Base-by-base conservation (phyloP, 2,113 vertebrate genomes). In the Orthonyx spaldingii region DNA sequence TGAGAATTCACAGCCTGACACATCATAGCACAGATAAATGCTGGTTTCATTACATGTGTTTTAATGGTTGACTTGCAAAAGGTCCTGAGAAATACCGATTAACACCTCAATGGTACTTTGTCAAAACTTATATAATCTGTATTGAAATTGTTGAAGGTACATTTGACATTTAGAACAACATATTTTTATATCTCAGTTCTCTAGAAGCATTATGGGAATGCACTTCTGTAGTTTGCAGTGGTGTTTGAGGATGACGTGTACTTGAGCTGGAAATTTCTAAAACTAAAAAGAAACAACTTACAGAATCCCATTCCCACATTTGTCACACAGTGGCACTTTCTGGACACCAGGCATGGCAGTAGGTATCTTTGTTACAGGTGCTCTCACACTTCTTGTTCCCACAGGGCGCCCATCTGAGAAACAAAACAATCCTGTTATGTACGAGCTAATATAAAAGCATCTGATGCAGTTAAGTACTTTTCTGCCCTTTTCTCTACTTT, bases 281-380 rank as follows among this genome's bases (percentile, higher is more conserved):
- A 74, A 65, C 14, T 10, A 42, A 78, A 84, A 90, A 65, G 22
- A 83, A 79, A 35, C 18, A 50, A 99, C 99, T 98, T 97, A 99
- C 99, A 99, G 97, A 65, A 99, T 99, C 87, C 99, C 99, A 59
- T 98, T 99, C 53, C 99, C 99, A 94, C 99, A 99, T 86, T 99
- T 99, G 98, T 99, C 99, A 59, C 99, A 99, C 91, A 99, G 79
- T 3, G 99, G 99, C 97, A 99, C 98, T 94, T 98, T 99, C 96
- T 99, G 99, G 35, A 97, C 97, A 85, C 98, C 98, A 52, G 99
- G 98, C n/a, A 96, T 94, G 30, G 98, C 97, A 1, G 97, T 53
- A 3, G 97, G 95, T 17, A 79, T 93, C 95, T 99, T 99, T 17
- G 98, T 98, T 16, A 98, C 97, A 1, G 99, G 99, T 18, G 99